Evolutionary conservation across 2,888 invertebrate species (phyloP).

Genomic region (Hofmannophila pseudospretella): DNA sequence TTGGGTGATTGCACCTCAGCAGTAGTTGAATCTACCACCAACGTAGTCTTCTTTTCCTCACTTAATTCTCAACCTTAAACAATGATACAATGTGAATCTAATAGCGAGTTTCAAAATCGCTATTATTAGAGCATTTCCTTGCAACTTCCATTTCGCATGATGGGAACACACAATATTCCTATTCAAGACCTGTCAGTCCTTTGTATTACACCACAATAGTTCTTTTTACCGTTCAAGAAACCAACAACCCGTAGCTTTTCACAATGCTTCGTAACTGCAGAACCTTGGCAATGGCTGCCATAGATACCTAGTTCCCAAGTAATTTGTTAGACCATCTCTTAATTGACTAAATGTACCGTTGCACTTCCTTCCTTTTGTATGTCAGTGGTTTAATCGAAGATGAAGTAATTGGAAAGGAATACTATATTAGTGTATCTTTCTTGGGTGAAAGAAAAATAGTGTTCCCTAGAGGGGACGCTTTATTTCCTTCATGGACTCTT

Average conservation of each 20-base stretch:
- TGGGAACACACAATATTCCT: conserved; percentile 37
- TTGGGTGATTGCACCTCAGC: too few species aligned
- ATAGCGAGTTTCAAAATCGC: conserved; percentile 28
- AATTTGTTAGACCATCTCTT: conserved; percentile 11
- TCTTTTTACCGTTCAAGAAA: conserved; percentile 36
- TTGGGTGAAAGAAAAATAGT: too few species aligned
- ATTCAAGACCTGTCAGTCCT: conserved; percentile 53
- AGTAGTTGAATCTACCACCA: too few species aligned
- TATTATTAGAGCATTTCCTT: conserved; percentile 29
- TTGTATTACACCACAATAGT: conserved; percentile 54
- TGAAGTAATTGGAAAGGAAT: too few species aligned
- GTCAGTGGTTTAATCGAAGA: too few species aligned
- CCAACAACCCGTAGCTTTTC: conserved; percentile 21
- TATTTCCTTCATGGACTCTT: too few species aligned
- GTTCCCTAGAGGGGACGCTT: too few species aligned
- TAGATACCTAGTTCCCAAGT: conserved; percentile 26
- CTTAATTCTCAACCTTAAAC: too few species aligned
- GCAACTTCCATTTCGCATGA: conserved; percentile 35
- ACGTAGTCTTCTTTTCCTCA: too few species aligned
- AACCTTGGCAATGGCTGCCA: conserved; percentile 43
- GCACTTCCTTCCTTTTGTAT: conserved; percentile 15
- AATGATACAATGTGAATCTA: too few species aligned
- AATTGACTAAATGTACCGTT: conserved; percentile 15
- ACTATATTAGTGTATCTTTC: too few species aligned
- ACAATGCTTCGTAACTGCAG: conserved; percentile 17